phyloP scores from a whole-genome alignment of 2,113 vertebrate species.

The Datnioides undecimradiatus region DNA sequence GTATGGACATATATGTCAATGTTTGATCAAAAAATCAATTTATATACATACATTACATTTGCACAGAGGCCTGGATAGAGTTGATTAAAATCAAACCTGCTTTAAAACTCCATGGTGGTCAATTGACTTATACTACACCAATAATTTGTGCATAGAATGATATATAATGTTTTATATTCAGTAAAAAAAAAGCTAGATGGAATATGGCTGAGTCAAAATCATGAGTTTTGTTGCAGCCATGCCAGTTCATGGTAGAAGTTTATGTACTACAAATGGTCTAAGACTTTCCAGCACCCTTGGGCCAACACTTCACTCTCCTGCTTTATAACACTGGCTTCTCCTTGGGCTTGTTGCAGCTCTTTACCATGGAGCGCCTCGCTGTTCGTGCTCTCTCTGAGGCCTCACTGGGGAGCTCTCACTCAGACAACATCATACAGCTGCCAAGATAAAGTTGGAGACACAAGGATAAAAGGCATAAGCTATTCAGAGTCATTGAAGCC shows the following conservation, averaged over 20 bases:
- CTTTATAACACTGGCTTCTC: slow-evolving; percentile 11
- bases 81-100: too few relatives aligned
- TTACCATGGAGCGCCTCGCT: slow-evolving; percentile 27
- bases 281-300: not conserved
- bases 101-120: too few relatives aligned
- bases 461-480: slow-evolving; percentile 49
- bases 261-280: not conserved
- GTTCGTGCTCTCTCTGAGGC: slow-evolving; percentile 25
- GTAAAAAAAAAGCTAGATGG: not conserved
- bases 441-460: slow-evolving; percentile 68
- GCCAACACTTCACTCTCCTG: not conserved
- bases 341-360: slow-evolving; percentile 11
- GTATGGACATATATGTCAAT: too few relatives aligned
- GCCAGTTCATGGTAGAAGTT: not conserved
- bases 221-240: not conserved
- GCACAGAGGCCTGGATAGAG: too few relatives aligned
- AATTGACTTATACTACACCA: not conserved
- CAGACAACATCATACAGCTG: slow-evolving; percentile 54
- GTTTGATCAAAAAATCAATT: too few relatives aligned
- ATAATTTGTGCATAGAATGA: not conserved
- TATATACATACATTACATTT: too few relatives aligned
- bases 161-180: not conserved
- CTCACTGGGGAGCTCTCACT: slow-evolving; percentile 53
- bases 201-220: not conserved
- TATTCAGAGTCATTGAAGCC: slow-evolving; percentile 41